These are phyloP conservation scores for Caenorhabditis macrosperma DNA, from an alignment of 2,888 invertebrate species.

Conservation along the genomic window DNA sequence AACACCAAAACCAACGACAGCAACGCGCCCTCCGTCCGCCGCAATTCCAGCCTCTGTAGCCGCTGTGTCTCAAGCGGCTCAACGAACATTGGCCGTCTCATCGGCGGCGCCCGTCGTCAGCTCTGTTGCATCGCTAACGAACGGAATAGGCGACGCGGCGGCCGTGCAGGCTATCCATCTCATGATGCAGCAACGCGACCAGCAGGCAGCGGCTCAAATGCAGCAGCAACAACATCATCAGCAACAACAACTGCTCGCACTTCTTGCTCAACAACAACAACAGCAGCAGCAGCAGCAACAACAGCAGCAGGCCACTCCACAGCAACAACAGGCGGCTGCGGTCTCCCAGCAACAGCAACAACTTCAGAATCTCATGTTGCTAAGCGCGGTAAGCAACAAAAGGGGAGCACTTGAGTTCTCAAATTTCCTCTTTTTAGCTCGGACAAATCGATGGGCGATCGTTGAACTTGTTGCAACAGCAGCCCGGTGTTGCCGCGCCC, in stretches of 20 bases:
- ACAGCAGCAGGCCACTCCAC: not conserved
- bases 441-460: not conserved
- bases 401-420: too few species aligned
- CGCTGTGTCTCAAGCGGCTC: constrained; percentile 1
- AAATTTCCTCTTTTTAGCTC: too few species aligned
- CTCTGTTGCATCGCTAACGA: constrained; percentile 48
- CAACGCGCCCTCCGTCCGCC: constrained; percentile 31
- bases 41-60: constrained; percentile 2
- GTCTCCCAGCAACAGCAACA: not conserved
- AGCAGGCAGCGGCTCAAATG: not conserved
- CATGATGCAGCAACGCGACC: constrained; percentile 10
- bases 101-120: not conserved
- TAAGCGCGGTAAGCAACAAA: too few species aligned
- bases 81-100: not conserved
- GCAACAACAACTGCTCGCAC: not conserved
- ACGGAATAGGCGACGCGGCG: constrained; percentile 44
- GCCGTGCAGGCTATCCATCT: constrained; percentile 31
- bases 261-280: not conserved
- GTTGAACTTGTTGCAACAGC: not conserved
- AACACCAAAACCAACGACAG: constrained; percentile 48
- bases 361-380: not conserved
- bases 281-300: not conserved
- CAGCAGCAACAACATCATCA: constrained; percentile 1
- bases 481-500: not conserved
- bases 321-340: not conserved